These are phyloP conservation scores for Cephalopholis sonnerati DNA, from an alignment of 2,113 vertebrate species.

Conservation along the genomic window DNA sequence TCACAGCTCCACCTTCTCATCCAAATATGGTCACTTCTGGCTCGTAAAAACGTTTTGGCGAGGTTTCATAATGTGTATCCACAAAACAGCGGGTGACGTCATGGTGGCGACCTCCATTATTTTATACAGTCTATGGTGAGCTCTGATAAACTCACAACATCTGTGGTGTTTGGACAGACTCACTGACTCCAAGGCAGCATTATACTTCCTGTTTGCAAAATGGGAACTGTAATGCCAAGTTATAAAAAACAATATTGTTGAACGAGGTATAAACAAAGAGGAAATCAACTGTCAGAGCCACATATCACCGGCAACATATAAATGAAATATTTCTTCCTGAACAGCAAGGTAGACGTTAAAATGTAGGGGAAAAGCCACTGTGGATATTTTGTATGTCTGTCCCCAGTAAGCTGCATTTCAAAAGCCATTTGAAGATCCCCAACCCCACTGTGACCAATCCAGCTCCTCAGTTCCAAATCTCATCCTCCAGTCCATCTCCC, in stretches of 20 bases:
- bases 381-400: not conserved
- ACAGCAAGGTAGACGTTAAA: not conserved
- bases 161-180: too few relatives aligned
- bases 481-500: not conserved
- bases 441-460: slow-evolving; percentile 8
- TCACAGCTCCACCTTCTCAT: too few relatives aligned
- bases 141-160: too few relatives aligned
- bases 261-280: not conserved
- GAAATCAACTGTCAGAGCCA: not conserved
- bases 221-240: too few relatives aligned
- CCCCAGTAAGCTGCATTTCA: not conserved
- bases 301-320: not conserved
- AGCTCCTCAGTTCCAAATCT: not conserved
- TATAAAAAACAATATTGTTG: not conserved
- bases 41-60: too few relatives aligned
- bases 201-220: not conserved
- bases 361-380: not conserved
- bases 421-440: not conserved
- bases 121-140: too few relatives aligned
- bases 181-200: not conserved
- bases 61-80: too few relatives aligned
- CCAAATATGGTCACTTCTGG: too few relatives aligned
- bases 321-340: slow-evolving; percentile 4
- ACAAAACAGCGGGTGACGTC: too few relatives aligned
- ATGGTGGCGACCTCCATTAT: too few relatives aligned